A percentile compares a stretch with the other conserved stretches of the same genome.
Conservation (phyloP, 2,797 vertebrate species). For the Vireo griseus region DNA sequence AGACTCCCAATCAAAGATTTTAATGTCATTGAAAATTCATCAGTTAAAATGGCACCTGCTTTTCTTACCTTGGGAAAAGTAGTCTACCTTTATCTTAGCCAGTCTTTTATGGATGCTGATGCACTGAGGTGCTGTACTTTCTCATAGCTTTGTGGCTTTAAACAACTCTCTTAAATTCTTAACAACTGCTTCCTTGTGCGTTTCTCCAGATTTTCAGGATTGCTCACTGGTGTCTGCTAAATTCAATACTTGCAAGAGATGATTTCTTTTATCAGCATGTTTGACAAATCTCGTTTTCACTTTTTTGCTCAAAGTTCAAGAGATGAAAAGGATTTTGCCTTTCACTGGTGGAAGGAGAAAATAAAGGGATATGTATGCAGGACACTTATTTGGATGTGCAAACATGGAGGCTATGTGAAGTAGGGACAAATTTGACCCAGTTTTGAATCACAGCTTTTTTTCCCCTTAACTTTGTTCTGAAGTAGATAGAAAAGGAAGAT, state of each 20-base stretch:
- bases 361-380: neutral
- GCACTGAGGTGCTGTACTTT: neutral
- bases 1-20: neutral
- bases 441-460: neutral
- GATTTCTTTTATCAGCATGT: neutral
- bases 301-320: neutral
- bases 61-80: neutral
- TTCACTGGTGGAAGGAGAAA: neutral
- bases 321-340: neutral
- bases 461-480: neutral
- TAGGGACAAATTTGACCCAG: neutral
- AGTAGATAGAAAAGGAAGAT: neutral
- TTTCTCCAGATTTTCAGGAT: neutral
- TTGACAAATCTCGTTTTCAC: neutral
- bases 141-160: neutral
- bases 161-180: neutral
- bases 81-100: neutral
- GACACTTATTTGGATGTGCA: neutral
- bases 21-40: neutral
- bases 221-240: neutral
- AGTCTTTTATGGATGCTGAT: neutral
- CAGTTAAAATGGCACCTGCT: neutral
- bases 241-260: neutral
- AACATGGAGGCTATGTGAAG: neutral
- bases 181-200: neutral